These are phyloP conservation scores for Salticus scenicus DNA, from an alignment of 2,888 invertebrate species.

Conservation along the genomic window DNA sequence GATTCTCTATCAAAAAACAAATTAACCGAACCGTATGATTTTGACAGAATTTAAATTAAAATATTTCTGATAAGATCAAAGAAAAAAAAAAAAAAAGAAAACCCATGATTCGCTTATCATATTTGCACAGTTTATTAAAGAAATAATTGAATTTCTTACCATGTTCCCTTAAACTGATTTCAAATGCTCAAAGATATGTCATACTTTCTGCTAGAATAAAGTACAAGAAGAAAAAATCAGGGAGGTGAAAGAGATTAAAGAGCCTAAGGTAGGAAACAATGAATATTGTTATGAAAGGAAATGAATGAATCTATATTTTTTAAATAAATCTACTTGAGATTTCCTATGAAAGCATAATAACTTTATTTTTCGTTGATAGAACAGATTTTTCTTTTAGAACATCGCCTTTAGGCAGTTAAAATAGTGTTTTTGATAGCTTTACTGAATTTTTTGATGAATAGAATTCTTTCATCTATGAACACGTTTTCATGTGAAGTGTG, in stretches of 20 bases:
- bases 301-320: not conserved
- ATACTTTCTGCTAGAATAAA: not conserved
- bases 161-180: not conserved
- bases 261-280: not conserved
- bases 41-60: not conserved
- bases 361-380: not conserved
- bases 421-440: not conserved
- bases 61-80: not conserved
- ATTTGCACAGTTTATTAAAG: not conserved
- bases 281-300: not conserved
- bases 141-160: conserved; percentile 4
- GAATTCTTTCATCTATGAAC: not conserved
- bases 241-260: not conserved
- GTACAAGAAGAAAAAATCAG: not conserved
- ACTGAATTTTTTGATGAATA: not conserved
- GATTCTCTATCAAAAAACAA: no score
- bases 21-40: not conserved
- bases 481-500: no score
- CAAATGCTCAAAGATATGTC: not conserved
- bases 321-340: not conserved
- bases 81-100: not conserved
- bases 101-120: not conserved
- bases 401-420: not conserved
- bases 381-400: not conserved
- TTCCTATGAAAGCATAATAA: not conserved